Conservation (phyloP, 2,888 invertebrate genomes). For the Drosophila parthenogenetica region DNA sequence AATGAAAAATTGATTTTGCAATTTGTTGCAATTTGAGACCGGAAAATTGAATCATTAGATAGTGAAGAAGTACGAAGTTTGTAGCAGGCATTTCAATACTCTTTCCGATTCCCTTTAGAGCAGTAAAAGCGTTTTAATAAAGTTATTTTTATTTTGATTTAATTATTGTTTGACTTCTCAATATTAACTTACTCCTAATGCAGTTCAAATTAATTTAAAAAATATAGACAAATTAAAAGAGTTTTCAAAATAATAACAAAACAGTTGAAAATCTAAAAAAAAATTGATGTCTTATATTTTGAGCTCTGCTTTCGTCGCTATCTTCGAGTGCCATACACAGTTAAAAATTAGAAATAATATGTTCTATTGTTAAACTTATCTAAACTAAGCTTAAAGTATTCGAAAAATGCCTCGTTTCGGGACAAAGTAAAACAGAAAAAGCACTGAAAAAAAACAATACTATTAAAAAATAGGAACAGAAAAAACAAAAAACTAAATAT, state of each 20-base stretch:
- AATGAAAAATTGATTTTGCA: constrained; percentile 55
- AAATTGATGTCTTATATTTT: too few species aligned
- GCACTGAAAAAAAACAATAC: constrained; percentile 43
- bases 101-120: background rate
- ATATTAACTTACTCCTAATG: too few species aligned
- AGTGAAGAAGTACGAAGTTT: background rate
- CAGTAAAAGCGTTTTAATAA: too few species aligned
- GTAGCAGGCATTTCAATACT: background rate
- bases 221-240: too few species aligned
- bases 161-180: too few species aligned
- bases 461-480: constrained; percentile 31
- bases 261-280: too few species aligned
- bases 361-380: background rate
- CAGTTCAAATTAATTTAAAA: too few species aligned
- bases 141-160: too few species aligned
- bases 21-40: constrained; percentile 57
- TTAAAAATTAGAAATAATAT: too few species aligned
- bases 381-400: background rate
- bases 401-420: background rate
- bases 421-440: background rate
- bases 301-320: too few species aligned
- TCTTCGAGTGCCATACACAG: background rate
- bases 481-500: constrained; percentile 3
- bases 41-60: constrained; percentile 47
- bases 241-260: too few species aligned